phyloP scores from a whole-genome alignment of 2,797 vertebrate species.

The Danio albolineatus region DNA sequence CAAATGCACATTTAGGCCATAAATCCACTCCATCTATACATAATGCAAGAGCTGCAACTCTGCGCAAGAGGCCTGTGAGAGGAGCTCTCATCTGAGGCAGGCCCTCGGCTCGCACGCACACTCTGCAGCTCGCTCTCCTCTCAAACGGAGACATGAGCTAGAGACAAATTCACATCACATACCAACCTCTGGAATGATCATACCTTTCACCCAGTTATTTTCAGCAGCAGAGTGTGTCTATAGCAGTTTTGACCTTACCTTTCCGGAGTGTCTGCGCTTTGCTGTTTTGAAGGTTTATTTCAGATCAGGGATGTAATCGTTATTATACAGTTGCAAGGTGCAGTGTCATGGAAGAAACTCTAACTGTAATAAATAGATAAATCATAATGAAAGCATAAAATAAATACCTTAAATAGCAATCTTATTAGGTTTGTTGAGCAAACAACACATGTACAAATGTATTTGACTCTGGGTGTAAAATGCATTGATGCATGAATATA shows the following conservation, averaged over 20 bases:
- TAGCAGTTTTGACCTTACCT: neutral
- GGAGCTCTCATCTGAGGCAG: constrained; percentile 27
- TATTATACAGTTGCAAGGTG: neutral
- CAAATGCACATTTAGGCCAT: constrained; percentile 55
- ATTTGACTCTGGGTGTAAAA: neutral
- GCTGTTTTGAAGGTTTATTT: constrained; percentile 18
- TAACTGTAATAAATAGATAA: neutral
- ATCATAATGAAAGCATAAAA: too few species aligned
- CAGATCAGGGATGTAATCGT: neutral
- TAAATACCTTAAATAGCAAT: too few species aligned
- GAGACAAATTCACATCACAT: constrained; percentile 31
- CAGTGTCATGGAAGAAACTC: neutral
- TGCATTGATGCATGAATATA: neutral
- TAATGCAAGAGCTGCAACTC: constrained; percentile 48
- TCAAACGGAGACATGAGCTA: constrained; percentile 19
- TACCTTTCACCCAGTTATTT: constrained; percentile 21
- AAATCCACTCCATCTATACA: constrained; percentile 55
- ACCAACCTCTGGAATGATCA: neutral
- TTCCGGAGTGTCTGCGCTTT: neutral
- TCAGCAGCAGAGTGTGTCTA: neutral
- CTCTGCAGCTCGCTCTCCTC: constrained; percentile 2
- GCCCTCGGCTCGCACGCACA: neutral
- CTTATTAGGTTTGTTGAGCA: too few species aligned
- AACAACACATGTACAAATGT: neutral
- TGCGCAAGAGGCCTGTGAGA: constrained; percentile 40